These are phyloP conservation scores for Caenorhabditis doughertyi DNA, from an alignment of 2,888 invertebrate species.

Conservation along the genomic window DNA sequence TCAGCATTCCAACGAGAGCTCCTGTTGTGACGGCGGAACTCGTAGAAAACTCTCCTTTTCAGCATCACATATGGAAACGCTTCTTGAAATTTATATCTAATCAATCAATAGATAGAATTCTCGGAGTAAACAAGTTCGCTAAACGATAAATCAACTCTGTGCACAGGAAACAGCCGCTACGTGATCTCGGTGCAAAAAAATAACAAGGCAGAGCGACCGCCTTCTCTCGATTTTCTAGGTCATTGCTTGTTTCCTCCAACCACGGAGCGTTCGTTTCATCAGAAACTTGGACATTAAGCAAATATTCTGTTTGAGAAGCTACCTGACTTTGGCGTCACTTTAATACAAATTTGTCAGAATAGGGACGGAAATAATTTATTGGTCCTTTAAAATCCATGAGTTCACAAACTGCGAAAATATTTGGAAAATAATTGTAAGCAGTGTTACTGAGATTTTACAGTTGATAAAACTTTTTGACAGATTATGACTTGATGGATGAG, in stretches of 20 bases:
- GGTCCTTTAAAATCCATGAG: conserved; percentile 2
- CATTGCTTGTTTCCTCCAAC: neutral
- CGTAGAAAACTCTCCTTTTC: conserved; percentile 57
- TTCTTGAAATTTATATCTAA: conserved; percentile 12
- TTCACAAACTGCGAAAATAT: neutral
- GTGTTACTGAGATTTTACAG: conserved; percentile 7
- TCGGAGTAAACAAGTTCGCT: conserved; percentile 5
- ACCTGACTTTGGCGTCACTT: too few species aligned
- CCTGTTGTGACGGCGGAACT: conserved; percentile 61
- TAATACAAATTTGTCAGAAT: too few species aligned
- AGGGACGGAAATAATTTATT: too few species aligned
- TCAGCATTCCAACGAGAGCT: conserved; percentile 74
- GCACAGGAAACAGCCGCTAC: conserved; percentile 39
- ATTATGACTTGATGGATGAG: neutral
- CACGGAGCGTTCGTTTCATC: conserved; percentile 14
- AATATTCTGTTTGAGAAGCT: too few species aligned
- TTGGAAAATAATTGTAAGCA: neutral
- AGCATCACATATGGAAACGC: conserved; percentile 62
- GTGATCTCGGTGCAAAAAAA: conserved; percentile 17
- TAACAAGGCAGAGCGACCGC: conserved; percentile 4
- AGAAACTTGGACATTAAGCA: too few species aligned
- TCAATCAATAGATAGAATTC: conserved; percentile 12
- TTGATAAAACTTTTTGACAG: conserved; percentile 13
- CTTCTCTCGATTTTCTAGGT: conserved; percentile 15
- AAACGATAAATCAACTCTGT: neutral